A percentile compares a stretch with the other conserved stretches of the same genome.
These are phyloP conservation scores for Paramuricea clavata DNA, from an alignment of 92 coral and sea anemone species.

Conservation along the genomic window DNA sequence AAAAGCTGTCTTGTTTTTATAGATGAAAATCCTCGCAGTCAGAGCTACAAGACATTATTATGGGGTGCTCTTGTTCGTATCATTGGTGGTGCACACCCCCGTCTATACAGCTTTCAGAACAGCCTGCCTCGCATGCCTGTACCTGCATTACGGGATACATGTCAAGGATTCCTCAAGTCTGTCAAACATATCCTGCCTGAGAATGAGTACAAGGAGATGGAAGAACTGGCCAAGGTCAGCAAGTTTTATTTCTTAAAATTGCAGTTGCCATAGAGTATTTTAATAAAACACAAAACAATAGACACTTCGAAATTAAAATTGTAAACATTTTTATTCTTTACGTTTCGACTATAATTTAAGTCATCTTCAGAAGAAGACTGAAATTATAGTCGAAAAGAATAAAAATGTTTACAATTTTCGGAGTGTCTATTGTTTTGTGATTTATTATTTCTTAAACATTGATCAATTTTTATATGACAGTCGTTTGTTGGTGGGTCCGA, in stretches of 20 bases:
- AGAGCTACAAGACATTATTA: constrained; percentile 81
- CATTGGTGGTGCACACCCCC: constrained; percentile 87
- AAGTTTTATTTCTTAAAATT: neutral
- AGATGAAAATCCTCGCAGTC: constrained; percentile 96
- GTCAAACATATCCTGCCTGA: constrained; percentile 78
- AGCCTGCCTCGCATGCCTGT: constrained; percentile 98
- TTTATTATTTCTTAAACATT: too few relatives aligned
- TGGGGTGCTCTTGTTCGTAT: constrained; percentile 91
- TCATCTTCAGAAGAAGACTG: too few relatives aligned
- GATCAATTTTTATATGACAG: too few relatives aligned
- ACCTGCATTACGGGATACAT: constrained; percentile 83
- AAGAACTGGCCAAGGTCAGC: constrained; percentile 81
- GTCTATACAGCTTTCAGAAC: constrained; percentile 92
- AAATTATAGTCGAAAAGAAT: too few relatives aligned
- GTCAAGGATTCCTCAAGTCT: constrained; percentile 78
- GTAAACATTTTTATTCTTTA: too few relatives aligned
- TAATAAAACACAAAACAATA: too few relatives aligned
- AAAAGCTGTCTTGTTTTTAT: neutral
- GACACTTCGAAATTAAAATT: too few relatives aligned
- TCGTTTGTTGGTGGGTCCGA: too few relatives aligned
- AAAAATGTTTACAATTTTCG: too few relatives aligned
- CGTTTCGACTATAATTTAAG: too few relatives aligned
- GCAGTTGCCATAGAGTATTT: too few relatives aligned
- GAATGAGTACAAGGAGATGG: constrained; percentile 86
- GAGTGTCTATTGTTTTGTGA: too few relatives aligned